These are phyloP conservation scores for Microtus ochrogaster DNA, from an alignment of 2,113 vertebrate genomes.

Conservation along the genomic window DNA sequence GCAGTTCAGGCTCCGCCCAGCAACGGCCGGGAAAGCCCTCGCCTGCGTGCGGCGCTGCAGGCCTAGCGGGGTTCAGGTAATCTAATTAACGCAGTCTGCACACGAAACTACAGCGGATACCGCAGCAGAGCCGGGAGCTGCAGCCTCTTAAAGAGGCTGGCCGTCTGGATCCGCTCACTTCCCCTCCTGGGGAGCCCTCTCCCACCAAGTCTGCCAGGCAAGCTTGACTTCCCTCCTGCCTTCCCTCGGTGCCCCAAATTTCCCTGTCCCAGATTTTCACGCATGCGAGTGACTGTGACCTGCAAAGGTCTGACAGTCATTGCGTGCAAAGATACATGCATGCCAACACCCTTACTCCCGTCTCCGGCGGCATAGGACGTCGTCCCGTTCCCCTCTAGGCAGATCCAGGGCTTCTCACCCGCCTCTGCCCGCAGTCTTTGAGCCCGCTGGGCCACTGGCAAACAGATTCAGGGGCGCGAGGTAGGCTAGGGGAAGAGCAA, in stretches of 20 bases:
- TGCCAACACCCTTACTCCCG: not conserved
- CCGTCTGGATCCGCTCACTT: not conserved
- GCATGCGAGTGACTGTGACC: not conserved
- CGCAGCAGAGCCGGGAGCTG: slow-evolving; percentile 53
- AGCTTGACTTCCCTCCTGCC: not conserved
- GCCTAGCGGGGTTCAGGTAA: fast-evolving
- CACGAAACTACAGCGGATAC: slow-evolving; percentile 36
- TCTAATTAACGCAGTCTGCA: not conserved
- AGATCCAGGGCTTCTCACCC: not conserved
- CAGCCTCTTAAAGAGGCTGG: slow-evolving; percentile 74
- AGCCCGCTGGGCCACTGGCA: not conserved
- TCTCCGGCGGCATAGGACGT: not conserved
- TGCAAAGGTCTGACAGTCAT: not conserved
- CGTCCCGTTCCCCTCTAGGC: not conserved
- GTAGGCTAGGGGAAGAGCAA: fast-evolving
- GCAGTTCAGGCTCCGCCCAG: slow-evolving; percentile 41
- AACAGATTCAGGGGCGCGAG: not conserved
- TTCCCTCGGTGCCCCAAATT: not conserved
- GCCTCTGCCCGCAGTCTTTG: not conserved
- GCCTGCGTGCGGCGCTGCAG: not conserved
- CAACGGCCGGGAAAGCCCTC: not conserved
- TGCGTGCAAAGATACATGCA: not conserved
- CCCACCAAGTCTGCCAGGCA: not conserved
- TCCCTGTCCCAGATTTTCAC: not conserved
- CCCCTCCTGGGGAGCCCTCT: not conserved